phyloP scores from a whole-genome alignment of 2,797 vertebrate genomes.

The Enteromius paludinosus region DNA sequence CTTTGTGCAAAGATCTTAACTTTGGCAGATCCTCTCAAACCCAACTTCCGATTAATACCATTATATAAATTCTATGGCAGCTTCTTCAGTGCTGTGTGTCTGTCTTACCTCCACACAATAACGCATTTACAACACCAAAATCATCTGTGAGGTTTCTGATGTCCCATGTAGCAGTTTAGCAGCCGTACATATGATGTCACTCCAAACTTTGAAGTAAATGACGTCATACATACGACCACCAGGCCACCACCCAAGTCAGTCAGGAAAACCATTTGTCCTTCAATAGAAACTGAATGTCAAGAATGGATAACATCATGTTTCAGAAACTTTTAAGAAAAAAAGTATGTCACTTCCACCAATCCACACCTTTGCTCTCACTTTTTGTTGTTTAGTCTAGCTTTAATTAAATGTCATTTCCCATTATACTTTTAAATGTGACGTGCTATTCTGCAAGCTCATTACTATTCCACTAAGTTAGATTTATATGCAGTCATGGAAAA shows the following conservation, averaged over 20 bases:
- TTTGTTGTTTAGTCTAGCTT: neutral
- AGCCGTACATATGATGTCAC: conserved; percentile 99
- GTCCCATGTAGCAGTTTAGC: conserved; percentile 94
- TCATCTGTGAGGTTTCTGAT: conserved; percentile 67
- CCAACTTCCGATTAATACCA: conserved; percentile 7
- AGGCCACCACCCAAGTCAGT: conserved; percentile 89
- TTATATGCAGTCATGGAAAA: conserved; percentile 33
- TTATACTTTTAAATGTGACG: conserved; percentile 40
- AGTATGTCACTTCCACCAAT: neutral
- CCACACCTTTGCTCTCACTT: neutral
- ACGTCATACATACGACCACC: conserved; percentile 97
- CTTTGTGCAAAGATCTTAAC: conserved; percentile 20
- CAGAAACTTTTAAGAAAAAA: neutral
- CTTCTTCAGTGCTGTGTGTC: conserved; percentile 24
- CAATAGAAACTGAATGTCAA: conserved; percentile 30
- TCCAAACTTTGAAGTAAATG: conserved; percentile 95
- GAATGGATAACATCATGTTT: conserved; percentile 1
- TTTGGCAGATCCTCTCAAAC: conserved; percentile 21
- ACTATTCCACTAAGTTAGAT: conserved; percentile 29
- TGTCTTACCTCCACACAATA: conserved; percentile 65
- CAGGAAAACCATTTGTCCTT: conserved; percentile 45
- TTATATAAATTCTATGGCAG: neutral
- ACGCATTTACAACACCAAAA: conserved; percentile 43
- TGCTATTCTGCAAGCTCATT: conserved; percentile 36
- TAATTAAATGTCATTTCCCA: conserved; percentile 42